Percentiles rank a stretch among this genome's conserved stretches.
phyloP scores from a whole-genome alignment of 2,113 vertebrate genomes.

The Neopipo cinnamomea region DNA sequence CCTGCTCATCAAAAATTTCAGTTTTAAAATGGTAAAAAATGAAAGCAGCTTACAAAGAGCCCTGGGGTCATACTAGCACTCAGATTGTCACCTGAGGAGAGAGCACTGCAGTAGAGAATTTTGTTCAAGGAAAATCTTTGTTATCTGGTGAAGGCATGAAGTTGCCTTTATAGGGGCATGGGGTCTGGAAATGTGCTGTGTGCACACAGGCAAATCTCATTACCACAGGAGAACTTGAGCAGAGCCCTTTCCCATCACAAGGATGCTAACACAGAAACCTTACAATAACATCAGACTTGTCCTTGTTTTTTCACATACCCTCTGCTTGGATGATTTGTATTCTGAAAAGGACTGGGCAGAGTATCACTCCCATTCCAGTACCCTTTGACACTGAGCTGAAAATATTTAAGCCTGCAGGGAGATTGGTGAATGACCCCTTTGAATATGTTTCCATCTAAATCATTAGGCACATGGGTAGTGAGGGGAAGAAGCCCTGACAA shows the following conservation, averaged over 20 bases:
- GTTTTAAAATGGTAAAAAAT: not conserved
- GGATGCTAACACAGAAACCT: not conserved
- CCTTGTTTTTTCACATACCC: not conserved
- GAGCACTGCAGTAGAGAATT: not conserved
- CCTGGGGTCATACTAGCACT: not conserved
- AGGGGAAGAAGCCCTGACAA: constrained; percentile 20
- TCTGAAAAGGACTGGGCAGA: not conserved
- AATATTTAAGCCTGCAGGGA: constrained; percentile 24
- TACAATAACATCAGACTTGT: not conserved
- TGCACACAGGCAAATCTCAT: not conserved
- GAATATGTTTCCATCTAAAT: constrained; percentile 11
- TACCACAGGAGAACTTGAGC: not conserved
- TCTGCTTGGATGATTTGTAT: not conserved
- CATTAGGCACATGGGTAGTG: not conserved
- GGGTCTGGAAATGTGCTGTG: not conserved
- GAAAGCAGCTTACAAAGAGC: not conserved
- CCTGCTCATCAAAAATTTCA: not conserved
- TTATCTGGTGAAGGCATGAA: not conserved
- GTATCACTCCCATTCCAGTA: not conserved
- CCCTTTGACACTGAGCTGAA: not conserved
- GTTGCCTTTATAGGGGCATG: not conserved
- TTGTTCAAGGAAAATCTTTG: not conserved
- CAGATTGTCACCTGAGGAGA: not conserved
- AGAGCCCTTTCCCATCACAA: not conserved
- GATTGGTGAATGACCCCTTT: constrained; percentile 34